Conservation (phyloP, 1,140 invertebrate genomes). For the Pachyrhynchus sulphureomaculatus region DNA sequence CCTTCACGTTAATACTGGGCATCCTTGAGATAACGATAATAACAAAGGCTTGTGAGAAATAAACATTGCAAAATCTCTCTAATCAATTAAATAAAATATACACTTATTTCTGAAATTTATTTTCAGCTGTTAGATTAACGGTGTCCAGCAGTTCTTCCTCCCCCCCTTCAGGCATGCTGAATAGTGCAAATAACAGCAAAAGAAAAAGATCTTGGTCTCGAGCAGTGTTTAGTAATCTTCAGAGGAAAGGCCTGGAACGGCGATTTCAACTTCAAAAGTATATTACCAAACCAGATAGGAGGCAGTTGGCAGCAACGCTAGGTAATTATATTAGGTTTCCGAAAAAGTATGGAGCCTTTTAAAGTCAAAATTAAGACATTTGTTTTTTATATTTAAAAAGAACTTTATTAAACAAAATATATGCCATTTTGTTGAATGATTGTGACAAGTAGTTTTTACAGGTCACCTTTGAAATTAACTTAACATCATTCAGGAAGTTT, state of each 20-base stretch:
- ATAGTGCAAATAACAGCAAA: conserved; percentile 54
- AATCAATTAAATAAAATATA: no score
- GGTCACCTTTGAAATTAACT: no score
- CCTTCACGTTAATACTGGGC: no score
- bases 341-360: no score
- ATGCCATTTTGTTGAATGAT: no score
- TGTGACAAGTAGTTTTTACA: not conserved
- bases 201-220: conserved; percentile 89
- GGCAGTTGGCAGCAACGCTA: conserved; percentile 86
- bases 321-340: conserved; percentile 52
- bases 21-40: no score
- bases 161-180: conserved; percentile 16
- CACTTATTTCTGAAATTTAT: no score
- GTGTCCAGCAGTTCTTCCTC: conserved; percentile 32
- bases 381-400: not conserved
- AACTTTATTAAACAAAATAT: not conserved
- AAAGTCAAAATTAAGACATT: not conserved
- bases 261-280: conserved; percentile 94
- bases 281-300: conserved; percentile 89
- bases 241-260: conserved; percentile 86
- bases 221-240: conserved; percentile 91
- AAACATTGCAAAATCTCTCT: no score
- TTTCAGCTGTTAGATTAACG: conserved; percentile 40
- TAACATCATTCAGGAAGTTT: no score
- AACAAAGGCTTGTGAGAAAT: no score